phyloP scores from a whole-genome alignment of 2,113 vertebrate species.

The Gadus chalcogrammus region DNA sequence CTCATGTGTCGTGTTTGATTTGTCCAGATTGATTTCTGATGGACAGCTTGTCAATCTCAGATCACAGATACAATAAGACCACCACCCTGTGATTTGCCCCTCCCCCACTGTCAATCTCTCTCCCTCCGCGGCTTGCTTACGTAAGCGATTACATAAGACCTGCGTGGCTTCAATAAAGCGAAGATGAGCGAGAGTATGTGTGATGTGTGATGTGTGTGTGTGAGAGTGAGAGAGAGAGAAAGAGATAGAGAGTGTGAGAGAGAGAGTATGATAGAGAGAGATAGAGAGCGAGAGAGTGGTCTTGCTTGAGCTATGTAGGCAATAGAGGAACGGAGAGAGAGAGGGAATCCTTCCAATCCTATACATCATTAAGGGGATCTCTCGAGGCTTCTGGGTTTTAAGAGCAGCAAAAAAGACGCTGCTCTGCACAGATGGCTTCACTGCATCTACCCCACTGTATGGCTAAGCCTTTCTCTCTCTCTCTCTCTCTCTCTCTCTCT shows the following conservation, averaged over 20 bases:
- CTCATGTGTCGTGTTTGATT: too few species aligned
- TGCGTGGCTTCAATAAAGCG: constrained; percentile 13
- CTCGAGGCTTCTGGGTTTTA: constrained; percentile 28
- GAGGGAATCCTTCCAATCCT: constrained; percentile 40
- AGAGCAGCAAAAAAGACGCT: constrained; percentile 39
- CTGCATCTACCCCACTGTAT: constrained; percentile 26
- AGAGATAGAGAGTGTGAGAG: constrained; percentile 12
- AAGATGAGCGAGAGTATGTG: background rate
- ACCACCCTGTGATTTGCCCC: background rate
- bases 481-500: background rate
- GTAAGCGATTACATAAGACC: constrained; percentile 51
- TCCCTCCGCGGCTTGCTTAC: constrained; percentile 24
- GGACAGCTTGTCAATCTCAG: constrained; percentile 26
- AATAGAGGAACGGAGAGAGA: background rate
- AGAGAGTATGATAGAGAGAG: constrained; percentile 8
- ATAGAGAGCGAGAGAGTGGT: constrained; percentile 8
- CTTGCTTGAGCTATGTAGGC: too few species aligned
- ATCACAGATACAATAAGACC: constrained; percentile 33
- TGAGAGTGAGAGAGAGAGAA: constrained; percentile 15
- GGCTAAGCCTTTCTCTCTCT: constrained; percentile 14
- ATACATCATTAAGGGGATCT: constrained; percentile 48
- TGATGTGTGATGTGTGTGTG: background rate
- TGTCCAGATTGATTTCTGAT: constrained; percentile 13
- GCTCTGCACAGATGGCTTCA: constrained; percentile 42
- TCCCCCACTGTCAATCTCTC: constrained; percentile 4